phyloP scores from a whole-genome alignment of 2,797 vertebrate genomes.

The Poeciliopsis infans region DNA sequence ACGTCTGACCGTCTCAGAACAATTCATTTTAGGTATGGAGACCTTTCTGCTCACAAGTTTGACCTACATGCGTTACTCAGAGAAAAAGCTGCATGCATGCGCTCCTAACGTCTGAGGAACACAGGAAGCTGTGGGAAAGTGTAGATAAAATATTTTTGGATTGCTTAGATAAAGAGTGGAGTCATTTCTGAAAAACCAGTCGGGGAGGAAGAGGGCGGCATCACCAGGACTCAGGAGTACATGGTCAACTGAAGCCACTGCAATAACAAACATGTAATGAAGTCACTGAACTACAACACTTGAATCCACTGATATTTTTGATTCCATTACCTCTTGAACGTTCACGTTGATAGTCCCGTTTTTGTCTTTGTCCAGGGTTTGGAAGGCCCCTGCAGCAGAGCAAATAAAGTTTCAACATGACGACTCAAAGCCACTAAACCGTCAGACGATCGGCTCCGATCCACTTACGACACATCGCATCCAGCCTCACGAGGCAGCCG shows the following conservation, averaged over 20 bases:
- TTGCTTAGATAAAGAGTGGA: conserved; percentile 27
- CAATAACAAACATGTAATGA: conserved; percentile 29
- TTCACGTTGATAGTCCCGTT: conserved; percentile 87
- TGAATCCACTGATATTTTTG: background rate
- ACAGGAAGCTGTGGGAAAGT: conserved; percentile 6
- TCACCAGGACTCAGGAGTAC: conserved; percentile 86
- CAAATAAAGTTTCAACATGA: background rate
- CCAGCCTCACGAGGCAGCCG: conserved; percentile 91
- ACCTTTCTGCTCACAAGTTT: conserved; percentile 19
- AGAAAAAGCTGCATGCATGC: conserved; percentile 14
- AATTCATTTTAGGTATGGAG: background rate
- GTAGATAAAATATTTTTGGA: conserved; percentile 22
- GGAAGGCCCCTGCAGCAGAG: conserved; percentile 85
- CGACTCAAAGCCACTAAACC: background rate
- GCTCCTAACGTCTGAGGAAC: conserved; percentile 21
- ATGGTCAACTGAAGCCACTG: conserved; percentile 97
- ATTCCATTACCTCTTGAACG: conserved; percentile 85
- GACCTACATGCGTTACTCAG: background rate
- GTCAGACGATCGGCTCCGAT: background rate
- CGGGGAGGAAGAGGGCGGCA: background rate
- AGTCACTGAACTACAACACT: background rate
- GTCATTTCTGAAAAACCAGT: conserved; percentile 42
- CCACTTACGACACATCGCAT: conserved; percentile 96
- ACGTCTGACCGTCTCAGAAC: background rate
- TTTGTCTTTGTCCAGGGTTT: conserved; percentile 86